phyloP scores from a whole-genome alignment of 2,113 vertebrate genomes.

The Xerus inauris region DNA sequence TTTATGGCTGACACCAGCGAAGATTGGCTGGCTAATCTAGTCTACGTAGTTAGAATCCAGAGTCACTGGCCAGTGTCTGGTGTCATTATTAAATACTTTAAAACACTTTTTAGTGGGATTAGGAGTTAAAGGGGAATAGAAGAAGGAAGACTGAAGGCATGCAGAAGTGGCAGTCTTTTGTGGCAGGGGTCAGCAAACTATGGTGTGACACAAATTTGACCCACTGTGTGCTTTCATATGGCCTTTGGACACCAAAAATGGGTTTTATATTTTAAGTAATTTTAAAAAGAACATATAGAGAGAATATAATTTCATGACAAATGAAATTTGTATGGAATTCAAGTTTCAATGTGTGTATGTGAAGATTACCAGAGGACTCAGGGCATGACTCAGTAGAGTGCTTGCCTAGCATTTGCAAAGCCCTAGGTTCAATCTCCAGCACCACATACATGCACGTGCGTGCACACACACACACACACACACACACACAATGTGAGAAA shows the following conservation, averaged over 20 bases:
- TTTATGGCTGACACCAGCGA: not conserved
- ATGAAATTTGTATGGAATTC: slow-evolving; percentile 19
- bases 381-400: not conserved
- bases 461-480: too few species aligned
- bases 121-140: not conserved
- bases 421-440: not conserved
- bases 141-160: not conserved
- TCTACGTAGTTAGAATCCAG: not conserved
- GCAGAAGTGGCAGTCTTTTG: not conserved
- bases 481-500: too few species aligned
- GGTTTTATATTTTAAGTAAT: slow-evolving; percentile 1
- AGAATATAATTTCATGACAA: not conserved
- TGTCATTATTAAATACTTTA: not conserved
- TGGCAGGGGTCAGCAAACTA: not conserved
- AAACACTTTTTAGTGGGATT: not conserved
- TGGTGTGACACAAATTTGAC: not conserved
- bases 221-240: not conserved
- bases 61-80: not conserved
- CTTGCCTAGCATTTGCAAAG: not conserved
- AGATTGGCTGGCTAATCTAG: not conserved
- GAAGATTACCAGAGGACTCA: not conserved
- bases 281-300: not conserved
- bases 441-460: too few species aligned
- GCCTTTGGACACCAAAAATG: not conserved
- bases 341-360: not conserved